Conservation (phyloP, 2,797 vertebrate genomes). For the Heterohyrax brucei region DNA sequence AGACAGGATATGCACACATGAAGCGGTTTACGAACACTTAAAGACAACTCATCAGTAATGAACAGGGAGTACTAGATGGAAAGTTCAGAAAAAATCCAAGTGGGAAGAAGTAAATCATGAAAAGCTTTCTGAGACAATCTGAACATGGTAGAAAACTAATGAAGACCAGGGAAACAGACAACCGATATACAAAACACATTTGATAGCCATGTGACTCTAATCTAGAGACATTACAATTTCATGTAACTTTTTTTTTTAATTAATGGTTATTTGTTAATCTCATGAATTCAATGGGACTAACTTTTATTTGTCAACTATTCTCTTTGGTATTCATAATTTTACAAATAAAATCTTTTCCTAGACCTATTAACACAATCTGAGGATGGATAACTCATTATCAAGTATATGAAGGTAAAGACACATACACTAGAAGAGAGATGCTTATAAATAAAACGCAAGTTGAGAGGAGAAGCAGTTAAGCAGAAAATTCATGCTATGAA, state of each 20-base stretch:
- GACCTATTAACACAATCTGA: background rate
- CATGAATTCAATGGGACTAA: slow-evolving; percentile 22
- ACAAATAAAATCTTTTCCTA: slow-evolving; percentile 54
- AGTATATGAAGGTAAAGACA: background rate
- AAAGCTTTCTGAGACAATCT: slow-evolving; percentile 43
- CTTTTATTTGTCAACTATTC: slow-evolving; percentile 17
- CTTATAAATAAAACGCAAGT: slow-evolving; percentile 27
- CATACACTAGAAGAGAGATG: background rate
- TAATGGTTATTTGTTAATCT: slow-evolving; percentile 29
- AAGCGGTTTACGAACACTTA: background rate
- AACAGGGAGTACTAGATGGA: background rate
- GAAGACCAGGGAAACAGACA: background rate
- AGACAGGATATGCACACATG: background rate
- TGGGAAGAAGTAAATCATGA: slow-evolving; percentile 45
- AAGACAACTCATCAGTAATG: slow-evolving; percentile 50
- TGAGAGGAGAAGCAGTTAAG: background rate
- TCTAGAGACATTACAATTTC: slow-evolving; percentile 38
- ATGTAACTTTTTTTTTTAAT: slow-evolving; percentile 7
- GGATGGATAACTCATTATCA: background rate
- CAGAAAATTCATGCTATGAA: background rate
- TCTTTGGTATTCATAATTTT: slow-evolving; percentile 60
- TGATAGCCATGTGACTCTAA: background rate
- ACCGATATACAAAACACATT: background rate
- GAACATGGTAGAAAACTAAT: background rate
- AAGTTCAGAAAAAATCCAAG: slow-evolving; percentile 1